Evolutionary conservation across 1,140 invertebrate genomes (phyloP).

Genomic region (Macrobrachium nipponense): DNA sequence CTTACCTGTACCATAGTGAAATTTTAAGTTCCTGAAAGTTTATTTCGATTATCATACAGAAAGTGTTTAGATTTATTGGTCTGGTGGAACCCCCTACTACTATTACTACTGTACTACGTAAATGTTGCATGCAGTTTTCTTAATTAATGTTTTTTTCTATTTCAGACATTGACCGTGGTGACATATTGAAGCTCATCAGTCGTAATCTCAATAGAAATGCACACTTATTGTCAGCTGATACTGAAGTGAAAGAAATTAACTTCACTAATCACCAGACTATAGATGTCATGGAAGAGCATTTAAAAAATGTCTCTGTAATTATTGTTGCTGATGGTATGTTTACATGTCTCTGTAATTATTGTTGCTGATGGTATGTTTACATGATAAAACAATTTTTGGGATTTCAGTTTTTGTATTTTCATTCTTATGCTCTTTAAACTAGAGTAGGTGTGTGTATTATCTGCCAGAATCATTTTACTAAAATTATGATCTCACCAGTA

Average conservation of each 20-base stretch:
- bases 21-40: too few species aligned
- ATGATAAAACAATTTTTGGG: too few species aligned
- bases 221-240: slow-evolving; percentile 70
- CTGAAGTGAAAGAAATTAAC: slow-evolving; percentile 75
- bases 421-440: too few species aligned
- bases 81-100: too few species aligned
- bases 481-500: too few species aligned
- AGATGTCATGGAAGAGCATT: slow-evolving; percentile 52
- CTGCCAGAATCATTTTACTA: too few species aligned
- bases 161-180: slow-evolving; percentile 75
- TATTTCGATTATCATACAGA: too few species aligned
- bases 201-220: slow-evolving; percentile 78
- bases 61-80: too few species aligned
- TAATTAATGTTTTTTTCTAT: neutral
- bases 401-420: neutral
- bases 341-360: slow-evolving; percentile 30
- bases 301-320: slow-evolving; percentile 36
- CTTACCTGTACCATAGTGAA: too few species aligned
- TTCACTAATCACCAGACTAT: slow-evolving; percentile 71
- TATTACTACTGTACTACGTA: too few species aligned
- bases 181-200: slow-evolving; percentile 80
- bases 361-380: slow-evolving; percentile 43
- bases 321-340: slow-evolving; percentile 47
- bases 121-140: neutral
- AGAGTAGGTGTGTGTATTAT: too few species aligned